Conservation (phyloP, 2,797 vertebrate species). For the Linurgus olivaceus region DNA sequence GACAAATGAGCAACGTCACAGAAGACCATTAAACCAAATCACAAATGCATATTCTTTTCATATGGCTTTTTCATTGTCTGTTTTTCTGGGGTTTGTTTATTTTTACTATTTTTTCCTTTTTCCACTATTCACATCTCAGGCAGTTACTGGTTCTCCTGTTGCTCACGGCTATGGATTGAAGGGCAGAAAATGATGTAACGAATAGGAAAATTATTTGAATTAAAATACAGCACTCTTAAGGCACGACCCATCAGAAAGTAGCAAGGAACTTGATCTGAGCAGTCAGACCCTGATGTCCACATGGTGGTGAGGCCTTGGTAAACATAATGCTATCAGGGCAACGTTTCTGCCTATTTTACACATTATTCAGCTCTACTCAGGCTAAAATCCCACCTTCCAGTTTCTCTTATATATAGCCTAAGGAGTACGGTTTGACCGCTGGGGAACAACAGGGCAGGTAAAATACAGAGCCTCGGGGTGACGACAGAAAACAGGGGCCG, state of each 20-base stretch:
- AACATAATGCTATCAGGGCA: neutral
- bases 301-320: neutral
- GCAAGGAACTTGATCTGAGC: neutral
- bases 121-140: neutral
- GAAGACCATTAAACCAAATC: neutral
- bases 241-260: neutral
- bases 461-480: neutral
- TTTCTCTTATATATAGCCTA: neutral
- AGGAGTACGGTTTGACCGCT: neutral
- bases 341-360: neutral
- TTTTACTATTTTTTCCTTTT: neutral
- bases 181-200: neutral
- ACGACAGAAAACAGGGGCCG: neutral
- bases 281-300: neutral
- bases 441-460: neutral
- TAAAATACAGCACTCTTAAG: neutral
- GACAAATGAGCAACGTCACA: neutral
- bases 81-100: neutral
- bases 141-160: neutral
- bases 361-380: neutral
- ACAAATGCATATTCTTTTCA: neutral
- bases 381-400: neutral
- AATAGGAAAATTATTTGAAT: neutral
- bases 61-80: neutral
- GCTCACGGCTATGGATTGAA: neutral